These are phyloP conservation scores for Verasper variegatus DNA, from an alignment of 2,113 vertebrate genomes.

Conservation along the genomic window DNA sequence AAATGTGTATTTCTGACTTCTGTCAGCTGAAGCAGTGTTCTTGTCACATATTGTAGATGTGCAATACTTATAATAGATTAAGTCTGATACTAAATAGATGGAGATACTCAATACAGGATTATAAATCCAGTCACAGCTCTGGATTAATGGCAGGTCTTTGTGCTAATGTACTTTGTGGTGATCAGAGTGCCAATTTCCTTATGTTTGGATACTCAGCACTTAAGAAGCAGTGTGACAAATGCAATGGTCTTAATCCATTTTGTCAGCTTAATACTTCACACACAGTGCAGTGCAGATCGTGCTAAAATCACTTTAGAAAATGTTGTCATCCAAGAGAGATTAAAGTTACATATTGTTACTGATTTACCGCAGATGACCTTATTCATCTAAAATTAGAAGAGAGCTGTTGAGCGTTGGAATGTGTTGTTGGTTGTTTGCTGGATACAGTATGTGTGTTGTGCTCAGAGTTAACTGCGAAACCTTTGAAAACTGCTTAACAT, in stretches of 20 bases:
- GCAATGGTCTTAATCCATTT: constrained; percentile 18
- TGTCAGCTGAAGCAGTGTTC: neutral
- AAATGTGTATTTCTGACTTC: neutral
- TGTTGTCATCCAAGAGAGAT: constrained; percentile 3
- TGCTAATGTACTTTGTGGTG: constrained; percentile 12
- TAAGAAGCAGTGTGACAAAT: constrained; percentile 14
- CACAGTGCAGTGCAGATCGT: neutral
- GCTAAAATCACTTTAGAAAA: neutral
- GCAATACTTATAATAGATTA: neutral
- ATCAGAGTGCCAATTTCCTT: constrained; percentile 20
- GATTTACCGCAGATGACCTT: constrained; percentile 9
- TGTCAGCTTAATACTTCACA: constrained; percentile 13
- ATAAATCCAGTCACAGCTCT: constrained; percentile 11
- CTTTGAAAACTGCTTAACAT: constrained; percentile 20
- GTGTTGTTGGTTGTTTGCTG: constrained; percentile 11
- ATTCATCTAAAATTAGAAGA: constrained; percentile 1
- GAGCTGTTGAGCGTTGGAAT: neutral
- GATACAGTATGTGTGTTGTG: neutral
- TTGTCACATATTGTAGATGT: neutral
- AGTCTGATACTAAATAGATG: neutral
- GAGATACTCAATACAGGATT: neutral
- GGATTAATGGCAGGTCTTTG: constrained; percentile 28
- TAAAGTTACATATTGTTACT: neutral
- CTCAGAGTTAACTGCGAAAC: constrained; percentile 14
- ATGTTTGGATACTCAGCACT: constrained; percentile 4